These are phyloP conservation scores for Melanocharis versteri DNA, from an alignment of 2,113 vertebrate genomes.

Conservation along the genomic window DNA sequence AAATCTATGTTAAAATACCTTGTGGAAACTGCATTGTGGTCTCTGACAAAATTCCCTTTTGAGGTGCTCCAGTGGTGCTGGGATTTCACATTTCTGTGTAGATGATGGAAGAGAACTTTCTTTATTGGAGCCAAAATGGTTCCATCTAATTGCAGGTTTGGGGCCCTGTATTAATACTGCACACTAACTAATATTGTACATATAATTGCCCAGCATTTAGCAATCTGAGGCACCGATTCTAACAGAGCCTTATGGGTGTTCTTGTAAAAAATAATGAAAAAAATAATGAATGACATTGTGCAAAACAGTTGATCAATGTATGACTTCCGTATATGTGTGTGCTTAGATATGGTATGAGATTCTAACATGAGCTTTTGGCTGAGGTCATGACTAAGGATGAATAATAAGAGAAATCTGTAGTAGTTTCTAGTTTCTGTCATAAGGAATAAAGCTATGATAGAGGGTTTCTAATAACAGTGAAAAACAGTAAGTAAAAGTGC, in stretches of 20 bases:
- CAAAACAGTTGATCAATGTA: neutral
- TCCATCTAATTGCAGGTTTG: slow-evolving; percentile 15
- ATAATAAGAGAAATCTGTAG: slow-evolving; percentile 2
- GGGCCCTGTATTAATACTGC: neutral
- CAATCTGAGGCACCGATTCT: neutral
- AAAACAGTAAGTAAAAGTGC: neutral
- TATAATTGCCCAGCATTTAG: neutral
- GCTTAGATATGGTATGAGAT: neutral
- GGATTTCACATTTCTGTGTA: neutral
- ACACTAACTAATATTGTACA: neutral
- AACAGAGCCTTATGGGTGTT: neutral
- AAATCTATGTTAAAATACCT: neutral
- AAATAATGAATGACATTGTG: neutral
- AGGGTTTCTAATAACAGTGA: slow-evolving; percentile 2
- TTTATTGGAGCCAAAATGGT: neutral
- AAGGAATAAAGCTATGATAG: neutral
- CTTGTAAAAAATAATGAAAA: slow-evolving; percentile 8
- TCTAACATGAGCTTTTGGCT: slow-evolving; percentile 8
- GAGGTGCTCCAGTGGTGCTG: neutral
- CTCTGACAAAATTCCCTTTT: neutral
- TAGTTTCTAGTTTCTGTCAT: slow-evolving; percentile 17
- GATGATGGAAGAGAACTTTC: neutral
- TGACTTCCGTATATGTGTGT: neutral
- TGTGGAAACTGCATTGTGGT: neutral
- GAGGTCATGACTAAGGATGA: neutral